A percentile compares a stretch with the other conserved stretches of the same genome.
Conservation (phyloP, 2,113 vertebrate genomes). For the Pollachius pollachius region DNA sequence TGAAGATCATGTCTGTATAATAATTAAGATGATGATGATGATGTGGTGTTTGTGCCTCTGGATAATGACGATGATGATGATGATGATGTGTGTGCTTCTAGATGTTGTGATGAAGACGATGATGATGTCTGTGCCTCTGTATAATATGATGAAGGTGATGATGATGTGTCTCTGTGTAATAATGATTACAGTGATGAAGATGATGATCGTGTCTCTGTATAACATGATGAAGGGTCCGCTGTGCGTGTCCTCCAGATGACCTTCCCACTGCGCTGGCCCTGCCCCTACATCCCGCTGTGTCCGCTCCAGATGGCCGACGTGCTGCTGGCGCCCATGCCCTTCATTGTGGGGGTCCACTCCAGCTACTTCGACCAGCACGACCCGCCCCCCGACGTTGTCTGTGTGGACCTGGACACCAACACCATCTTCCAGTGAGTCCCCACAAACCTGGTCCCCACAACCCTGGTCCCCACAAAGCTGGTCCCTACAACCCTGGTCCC, state of each 20-base stretch:
- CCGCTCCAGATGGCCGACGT: constrained; percentile 92
- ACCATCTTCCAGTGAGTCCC: constrained; percentile 90
- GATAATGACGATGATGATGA: no score
- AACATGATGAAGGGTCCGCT: no score
- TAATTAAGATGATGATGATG: no score
- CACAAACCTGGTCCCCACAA: not conserved
- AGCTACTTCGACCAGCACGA: constrained; percentile 94
- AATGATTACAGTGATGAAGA: no score
- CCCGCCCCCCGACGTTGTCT: constrained; percentile 87
- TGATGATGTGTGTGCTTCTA: no score
- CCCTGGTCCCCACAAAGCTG: not conserved
- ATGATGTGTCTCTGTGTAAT: no score
- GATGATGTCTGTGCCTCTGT: no score
- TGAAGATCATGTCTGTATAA: no score
- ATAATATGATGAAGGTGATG: no score
- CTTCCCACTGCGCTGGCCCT: constrained; percentile 92
- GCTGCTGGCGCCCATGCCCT: constrained; percentile 91
- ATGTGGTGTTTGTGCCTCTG: no score
- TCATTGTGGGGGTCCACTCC: constrained; percentile 95
- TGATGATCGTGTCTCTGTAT: no score
- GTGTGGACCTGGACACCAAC: constrained; percentile 94
- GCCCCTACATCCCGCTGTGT: constrained; percentile 95
- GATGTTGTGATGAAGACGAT: no score
- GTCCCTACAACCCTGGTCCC: not conserved
- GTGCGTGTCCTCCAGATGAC: constrained; percentile 79